Conservation (phyloP, 1,140 invertebrate species). For the Brachystomella parvula region DNA sequence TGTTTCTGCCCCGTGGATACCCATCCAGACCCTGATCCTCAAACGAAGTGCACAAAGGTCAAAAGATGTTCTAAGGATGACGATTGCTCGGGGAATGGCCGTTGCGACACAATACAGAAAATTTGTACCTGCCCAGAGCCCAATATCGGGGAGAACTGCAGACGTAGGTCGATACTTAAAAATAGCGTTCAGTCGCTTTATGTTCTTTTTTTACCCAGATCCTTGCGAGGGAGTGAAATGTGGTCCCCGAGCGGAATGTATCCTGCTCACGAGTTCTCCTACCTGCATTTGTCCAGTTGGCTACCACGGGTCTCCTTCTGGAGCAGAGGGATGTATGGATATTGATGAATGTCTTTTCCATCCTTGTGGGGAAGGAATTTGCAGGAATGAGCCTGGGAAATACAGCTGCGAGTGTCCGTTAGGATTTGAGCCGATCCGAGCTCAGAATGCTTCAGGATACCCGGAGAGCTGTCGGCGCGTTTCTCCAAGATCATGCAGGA, state of each 20-base stretch:
- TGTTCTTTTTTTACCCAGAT: conserved; percentile 51
- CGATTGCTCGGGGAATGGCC: conserved; percentile 81
- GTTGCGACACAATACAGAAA: conserved; percentile 61
- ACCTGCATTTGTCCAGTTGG: conserved; percentile 58
- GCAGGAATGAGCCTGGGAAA: conserved; percentile 74
- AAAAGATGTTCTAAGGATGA: conserved; percentile 63
- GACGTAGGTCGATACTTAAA: conserved; percentile 58
- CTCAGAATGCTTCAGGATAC: conserved; percentile 47
- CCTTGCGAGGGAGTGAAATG: conserved; percentile 78
- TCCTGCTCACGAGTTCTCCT: conserved; percentile 69
- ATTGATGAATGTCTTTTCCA: conserved; percentile 71
- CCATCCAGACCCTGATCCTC: conserved; percentile 68
- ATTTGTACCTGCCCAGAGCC: conserved; percentile 81
- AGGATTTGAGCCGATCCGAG: conserved; percentile 48
- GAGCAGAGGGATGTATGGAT: conserved; percentile 68
- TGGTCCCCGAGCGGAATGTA: conserved; percentile 79
- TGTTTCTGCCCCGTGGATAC: conserved; percentile 70
- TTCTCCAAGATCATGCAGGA: conserved; percentile 55
- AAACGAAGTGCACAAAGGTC: conserved; percentile 65
- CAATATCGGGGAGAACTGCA: conserved; percentile 80
- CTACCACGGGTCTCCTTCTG: conserved; percentile 57
- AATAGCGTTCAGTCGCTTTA: neutral
- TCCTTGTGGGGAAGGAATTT: conserved; percentile 77
- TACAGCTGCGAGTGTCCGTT: conserved; percentile 81
- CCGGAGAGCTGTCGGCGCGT: conserved; percentile 59